Evolutionary conservation across 2,888 invertebrate genomes (phyloP).

Genomic region (Ischnura elegans): DNA sequence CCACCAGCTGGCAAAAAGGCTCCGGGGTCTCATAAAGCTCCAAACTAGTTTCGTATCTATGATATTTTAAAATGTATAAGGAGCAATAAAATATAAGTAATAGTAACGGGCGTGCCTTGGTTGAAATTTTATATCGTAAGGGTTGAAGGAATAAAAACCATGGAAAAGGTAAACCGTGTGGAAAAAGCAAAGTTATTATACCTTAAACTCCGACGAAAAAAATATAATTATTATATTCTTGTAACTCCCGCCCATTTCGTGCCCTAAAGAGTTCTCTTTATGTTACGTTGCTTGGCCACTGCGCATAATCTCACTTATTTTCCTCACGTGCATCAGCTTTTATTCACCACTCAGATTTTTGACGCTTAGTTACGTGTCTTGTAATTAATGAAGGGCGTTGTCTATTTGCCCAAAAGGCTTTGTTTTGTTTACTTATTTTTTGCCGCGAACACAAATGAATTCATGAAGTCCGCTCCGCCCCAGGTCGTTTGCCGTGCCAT

Average conservation of each 20-base stretch:
- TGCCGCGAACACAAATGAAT: not conserved
- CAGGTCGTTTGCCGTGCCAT: not conserved
- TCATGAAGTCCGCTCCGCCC: not conserved
- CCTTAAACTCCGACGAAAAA: too few species aligned
- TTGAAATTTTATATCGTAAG: too few species aligned
- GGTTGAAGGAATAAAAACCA: too few species aligned
- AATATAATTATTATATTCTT: too few species aligned
- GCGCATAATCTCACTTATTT: not conserved
- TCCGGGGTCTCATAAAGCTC: too few species aligned
- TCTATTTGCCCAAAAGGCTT: slow-evolving; percentile 10
- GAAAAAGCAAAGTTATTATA: too few species aligned
- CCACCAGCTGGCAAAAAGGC: too few species aligned
- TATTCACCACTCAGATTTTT: slow-evolving; percentile 27
- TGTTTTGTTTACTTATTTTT: not conserved
- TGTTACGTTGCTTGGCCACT: not conserved
- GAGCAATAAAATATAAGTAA: too few species aligned
- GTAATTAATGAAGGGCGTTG: slow-evolving; percentile 35
- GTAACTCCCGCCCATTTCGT: not conserved
- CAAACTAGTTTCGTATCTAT: too few species aligned
- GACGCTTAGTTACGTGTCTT: not conserved
- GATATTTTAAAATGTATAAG: too few species aligned
- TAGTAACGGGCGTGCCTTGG: too few species aligned
- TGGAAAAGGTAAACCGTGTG: too few species aligned
- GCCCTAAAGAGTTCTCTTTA: not conserved
- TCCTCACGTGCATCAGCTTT: not conserved